A percentile compares a stretch with the other conserved stretches of the same genome.
Evolutionary conservation across 2,888 invertebrate species (phyloP).

Genomic region (Aradus depressus): DNA sequence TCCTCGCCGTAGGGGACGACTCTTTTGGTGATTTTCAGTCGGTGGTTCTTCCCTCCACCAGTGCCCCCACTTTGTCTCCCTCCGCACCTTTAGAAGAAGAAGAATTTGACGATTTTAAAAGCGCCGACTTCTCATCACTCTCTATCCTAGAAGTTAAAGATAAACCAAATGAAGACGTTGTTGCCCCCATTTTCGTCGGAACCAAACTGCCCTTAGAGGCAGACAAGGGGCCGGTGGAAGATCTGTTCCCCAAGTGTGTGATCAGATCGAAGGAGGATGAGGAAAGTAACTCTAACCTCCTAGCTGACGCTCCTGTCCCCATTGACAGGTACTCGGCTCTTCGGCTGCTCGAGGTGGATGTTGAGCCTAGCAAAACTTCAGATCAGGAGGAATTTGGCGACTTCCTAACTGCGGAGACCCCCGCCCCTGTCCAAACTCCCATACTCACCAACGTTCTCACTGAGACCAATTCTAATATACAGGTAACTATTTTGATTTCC

Average conservation of each 20-base stretch:
- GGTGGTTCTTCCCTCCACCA: neutral
- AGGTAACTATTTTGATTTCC: constrained; percentile 22
- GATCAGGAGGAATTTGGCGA: constrained; percentile 40
- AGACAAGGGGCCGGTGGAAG: constrained; percentile 16
- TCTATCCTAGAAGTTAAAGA: constrained; percentile 21
- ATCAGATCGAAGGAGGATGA: constrained; percentile 13
- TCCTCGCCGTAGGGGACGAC: constrained; percentile 3
- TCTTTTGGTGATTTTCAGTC: constrained; percentile 16
- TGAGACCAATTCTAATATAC: constrained; percentile 20
- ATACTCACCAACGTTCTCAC: neutral
- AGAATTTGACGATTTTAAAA: constrained; percentile 44
- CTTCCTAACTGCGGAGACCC: constrained; percentile 34
- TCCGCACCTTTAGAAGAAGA: constrained; percentile 34
- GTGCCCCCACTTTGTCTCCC: no score
- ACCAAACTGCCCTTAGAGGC: neutral
- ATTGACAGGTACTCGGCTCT: constrained; percentile 31
- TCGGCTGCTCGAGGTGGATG: constrained; percentile 34
- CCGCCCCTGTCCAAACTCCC: constrained; percentile 7
- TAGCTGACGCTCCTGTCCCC: constrained; percentile 10
- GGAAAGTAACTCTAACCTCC: constrained; percentile 1
- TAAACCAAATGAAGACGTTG: constrained; percentile 16
- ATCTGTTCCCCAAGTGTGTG: constrained; percentile 23
- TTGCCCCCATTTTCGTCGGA: neutral
- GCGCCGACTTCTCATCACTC: constrained; percentile 29
- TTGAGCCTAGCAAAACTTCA: constrained; percentile 22